A percentile compares a stretch with the other conserved stretches of the same genome.
phyloP scores from a whole-genome alignment of 2,888 invertebrate species.

The Tryphoninae sp. region DNA sequence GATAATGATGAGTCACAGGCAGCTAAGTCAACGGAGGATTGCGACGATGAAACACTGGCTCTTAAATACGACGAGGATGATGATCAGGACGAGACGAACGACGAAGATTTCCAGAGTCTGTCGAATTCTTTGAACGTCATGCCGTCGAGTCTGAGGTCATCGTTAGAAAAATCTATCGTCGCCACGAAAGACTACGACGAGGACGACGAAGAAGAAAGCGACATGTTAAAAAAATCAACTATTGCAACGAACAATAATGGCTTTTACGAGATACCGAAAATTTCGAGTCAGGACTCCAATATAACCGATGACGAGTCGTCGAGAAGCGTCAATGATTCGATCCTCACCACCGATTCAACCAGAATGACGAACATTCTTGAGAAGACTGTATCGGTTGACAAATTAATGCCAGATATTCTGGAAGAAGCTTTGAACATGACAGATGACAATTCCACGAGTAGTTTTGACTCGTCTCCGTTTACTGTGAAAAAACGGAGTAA shows the following conservation, averaged over 20 bases:
- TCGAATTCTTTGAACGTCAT: conserved; percentile 52
- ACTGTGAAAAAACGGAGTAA: conserved; percentile 23
- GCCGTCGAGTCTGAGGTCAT: not conserved
- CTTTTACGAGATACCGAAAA: conserved; percentile 33
- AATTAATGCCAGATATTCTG: not conserved
- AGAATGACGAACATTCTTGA: conserved; percentile 1
- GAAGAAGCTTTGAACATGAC: conserved; percentile 68
- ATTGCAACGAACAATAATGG: conserved; percentile 51
- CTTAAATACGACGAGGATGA: conserved; percentile 61
- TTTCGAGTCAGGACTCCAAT: conserved; percentile 63
- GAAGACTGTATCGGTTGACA: conserved; percentile 27
- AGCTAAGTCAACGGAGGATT: conserved; percentile 51
- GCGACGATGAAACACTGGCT: conserved; percentile 62
- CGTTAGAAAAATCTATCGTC: conserved; percentile 4
- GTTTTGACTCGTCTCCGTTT: conserved; percentile 55
- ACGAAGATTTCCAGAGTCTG: conserved; percentile 62
- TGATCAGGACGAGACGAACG: conserved; percentile 48
- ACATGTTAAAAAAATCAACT: conserved; percentile 32
- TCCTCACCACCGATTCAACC: conserved; percentile 19
- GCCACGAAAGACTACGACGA: not conserved
- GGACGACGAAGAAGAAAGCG: not conserved
- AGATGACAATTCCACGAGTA: conserved; percentile 70
- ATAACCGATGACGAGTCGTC: conserved; percentile 76
- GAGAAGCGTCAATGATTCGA: conserved; percentile 60
- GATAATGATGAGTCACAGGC: conserved; percentile 15